Evolutionary conservation across 1,140 invertebrate genomes (phyloP), one percentile per base, ranked within the genome.

Genomic region (Hyphantria cunea): DNA sequence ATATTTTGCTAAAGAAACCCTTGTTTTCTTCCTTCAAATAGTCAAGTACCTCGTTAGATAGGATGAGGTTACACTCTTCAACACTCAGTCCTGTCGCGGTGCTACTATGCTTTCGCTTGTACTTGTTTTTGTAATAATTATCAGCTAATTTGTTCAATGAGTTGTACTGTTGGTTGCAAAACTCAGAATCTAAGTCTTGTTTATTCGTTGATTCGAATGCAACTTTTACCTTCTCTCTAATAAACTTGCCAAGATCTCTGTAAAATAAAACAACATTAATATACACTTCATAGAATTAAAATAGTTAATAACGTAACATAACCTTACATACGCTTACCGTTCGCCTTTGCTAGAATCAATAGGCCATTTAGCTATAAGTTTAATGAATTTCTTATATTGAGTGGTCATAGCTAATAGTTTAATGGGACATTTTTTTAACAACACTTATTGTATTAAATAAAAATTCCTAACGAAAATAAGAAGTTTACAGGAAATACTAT

Each of bases 281-380:
- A 25, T 25, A 25, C 1, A 25, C 17, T 25, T 25, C 5, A 25
- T 25, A 25, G 17, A 25, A 25, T 25, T 25, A 25, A 25, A 5
- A 3, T 25, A 5, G 17, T 1, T 5, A 25, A 25, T 33, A 33
- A 44, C 33, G 4, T 15, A 34, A 8, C 39, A 64, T 72, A 70
- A 70, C 69, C 71, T 68, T 41, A 65, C 62, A 59, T 48, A 56
- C 31, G 51, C 81, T 90, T 91, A 96, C 95, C 95, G 94, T 79
- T 94, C 94, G 17, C 87, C 82, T 92, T 96, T 97, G 10, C 91
- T 90, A 70, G 91, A 86, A 84, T 97, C 96, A 31, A 96, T 67
- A 32, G 96, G 95, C 96, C 96, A 97, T 81, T 94, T 94, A 83
- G 96, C 93, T 66, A 97, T 92, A 62, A 97, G 86, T 88, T 92